These are phyloP conservation scores for Megalops cyprinoides DNA, from an alignment of 2,797 vertebrate genomes.

Conservation along the genomic window DNA sequence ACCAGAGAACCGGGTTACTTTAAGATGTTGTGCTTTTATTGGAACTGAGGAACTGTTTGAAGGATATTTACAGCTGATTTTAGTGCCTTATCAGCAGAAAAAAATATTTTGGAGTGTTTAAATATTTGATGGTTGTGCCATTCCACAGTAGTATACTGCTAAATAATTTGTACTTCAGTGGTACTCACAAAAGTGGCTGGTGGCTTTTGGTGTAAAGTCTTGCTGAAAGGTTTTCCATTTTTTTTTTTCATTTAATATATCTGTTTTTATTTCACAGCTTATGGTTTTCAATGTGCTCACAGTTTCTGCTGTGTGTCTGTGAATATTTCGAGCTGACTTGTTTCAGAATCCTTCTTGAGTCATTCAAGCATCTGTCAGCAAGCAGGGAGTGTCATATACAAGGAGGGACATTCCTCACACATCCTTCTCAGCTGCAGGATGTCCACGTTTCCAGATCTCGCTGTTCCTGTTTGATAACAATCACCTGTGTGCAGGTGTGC, in stretches of 20 bases:
- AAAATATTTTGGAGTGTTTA: background rate
- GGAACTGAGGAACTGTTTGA: background rate
- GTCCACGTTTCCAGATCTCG: slow-evolving; percentile 72
- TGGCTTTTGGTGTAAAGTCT: too few relatives aligned
- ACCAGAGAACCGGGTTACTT: background rate
- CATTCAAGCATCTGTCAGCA: slow-evolving; percentile 20
- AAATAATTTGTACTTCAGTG: background rate
- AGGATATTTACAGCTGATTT: background rate
- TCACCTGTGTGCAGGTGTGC: slow-evolving; percentile 76
- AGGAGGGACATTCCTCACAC: slow-evolving; percentile 22
- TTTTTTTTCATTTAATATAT: background rate
- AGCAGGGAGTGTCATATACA: background rate
- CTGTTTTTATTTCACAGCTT: background rate
- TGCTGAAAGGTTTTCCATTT: background rate
- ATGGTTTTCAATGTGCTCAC: background rate
- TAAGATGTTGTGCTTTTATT: background rate
- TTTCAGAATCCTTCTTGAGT: slow-evolving; percentile 4
- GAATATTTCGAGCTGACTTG: slow-evolving; percentile 22
- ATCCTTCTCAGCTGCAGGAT: slow-evolving; percentile 70
- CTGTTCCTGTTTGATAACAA: slow-evolving; percentile 79
- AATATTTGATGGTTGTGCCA: background rate
- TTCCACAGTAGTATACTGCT: background rate
- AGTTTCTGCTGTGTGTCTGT: background rate
- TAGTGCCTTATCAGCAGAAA: background rate
- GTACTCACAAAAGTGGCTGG: background rate